phyloP scores from a whole-genome alignment of 2,797 vertebrate genomes.

The Moxostoma hubbsi region DNA sequence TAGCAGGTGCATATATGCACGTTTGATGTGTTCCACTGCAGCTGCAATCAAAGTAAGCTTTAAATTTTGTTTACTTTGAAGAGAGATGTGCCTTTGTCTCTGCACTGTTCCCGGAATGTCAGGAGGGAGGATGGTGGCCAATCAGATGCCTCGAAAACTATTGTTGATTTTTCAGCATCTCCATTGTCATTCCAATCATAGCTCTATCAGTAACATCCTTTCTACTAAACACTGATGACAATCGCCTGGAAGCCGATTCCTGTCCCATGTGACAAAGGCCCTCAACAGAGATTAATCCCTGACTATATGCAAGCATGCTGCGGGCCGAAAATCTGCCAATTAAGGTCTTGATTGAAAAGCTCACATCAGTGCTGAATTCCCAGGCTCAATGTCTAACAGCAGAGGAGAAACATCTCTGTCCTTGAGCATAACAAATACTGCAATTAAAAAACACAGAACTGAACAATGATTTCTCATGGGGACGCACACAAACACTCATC shows the following conservation, averaged over 20 bases:
- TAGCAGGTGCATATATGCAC: conserved; percentile 33
- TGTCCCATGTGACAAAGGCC: conserved; percentile 29
- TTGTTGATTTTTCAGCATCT: conserved; percentile 39
- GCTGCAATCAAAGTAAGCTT: conserved; percentile 37
- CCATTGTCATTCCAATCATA: conserved; percentile 50
- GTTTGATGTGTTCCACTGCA: conserved; percentile 30
- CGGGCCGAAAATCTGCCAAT: conserved; percentile 42
- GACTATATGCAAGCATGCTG: conserved; percentile 8
- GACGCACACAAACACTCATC: conserved; percentile 37
- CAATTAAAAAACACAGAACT: conserved; percentile 49
- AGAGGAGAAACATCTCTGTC: conserved; percentile 46
- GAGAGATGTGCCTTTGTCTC: conserved; percentile 19
- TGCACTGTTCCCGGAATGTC: conserved; percentile 15
- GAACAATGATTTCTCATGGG: conserved; percentile 49
- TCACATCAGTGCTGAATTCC: conserved; percentile 43
- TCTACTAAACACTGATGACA: conserved; percentile 21
- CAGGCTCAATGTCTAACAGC: conserved; percentile 45
- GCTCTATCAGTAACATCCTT: conserved; percentile 30
- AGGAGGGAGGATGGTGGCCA: conserved; percentile 9
- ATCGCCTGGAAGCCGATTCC: conserved; percentile 19
- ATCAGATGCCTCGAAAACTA: conserved; percentile 18
- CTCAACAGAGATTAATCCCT: conserved; percentile 22
- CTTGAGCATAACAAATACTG: conserved; percentile 46
- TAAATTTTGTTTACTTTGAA: conserved; percentile 35
- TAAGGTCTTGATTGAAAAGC: conserved; percentile 45